Conservation (phyloP, 23 tunicate species). For the Halocynthia roretzi region DNA sequence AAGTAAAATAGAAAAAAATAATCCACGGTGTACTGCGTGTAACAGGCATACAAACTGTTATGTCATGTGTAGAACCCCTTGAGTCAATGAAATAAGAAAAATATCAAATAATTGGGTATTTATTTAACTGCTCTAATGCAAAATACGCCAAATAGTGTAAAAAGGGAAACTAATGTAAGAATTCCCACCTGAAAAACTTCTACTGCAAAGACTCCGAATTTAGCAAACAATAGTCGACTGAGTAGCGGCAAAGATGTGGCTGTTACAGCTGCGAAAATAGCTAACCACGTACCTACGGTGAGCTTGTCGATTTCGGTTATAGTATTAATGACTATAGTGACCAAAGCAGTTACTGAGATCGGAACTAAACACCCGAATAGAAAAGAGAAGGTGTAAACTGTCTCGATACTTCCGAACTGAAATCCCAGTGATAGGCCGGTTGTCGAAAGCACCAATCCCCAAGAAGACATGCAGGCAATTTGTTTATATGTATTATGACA, state of each 20-base stretch:
- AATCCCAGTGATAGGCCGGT: background rate
- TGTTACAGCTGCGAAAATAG: background rate
- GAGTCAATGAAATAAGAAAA: too few relatives aligned
- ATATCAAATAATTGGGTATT: too few relatives aligned
- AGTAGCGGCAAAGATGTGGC: background rate
- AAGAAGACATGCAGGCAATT: background rate
- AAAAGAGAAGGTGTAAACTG: background rate
- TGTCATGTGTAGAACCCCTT: too few relatives aligned
- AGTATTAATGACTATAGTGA: background rate
- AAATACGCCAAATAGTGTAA: too few relatives aligned
- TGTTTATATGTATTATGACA: background rate
- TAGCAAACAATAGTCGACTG: background rate
- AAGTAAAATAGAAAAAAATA: too few relatives aligned
- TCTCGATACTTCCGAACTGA: background rate
- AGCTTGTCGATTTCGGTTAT: background rate
- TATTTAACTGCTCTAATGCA: too few relatives aligned
- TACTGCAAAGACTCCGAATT: background rate
- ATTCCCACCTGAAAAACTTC: background rate
- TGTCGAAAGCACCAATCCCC: background rate
- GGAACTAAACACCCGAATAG: background rate
- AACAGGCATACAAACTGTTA: too few relatives aligned
- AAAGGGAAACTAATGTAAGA: too few relatives aligned
- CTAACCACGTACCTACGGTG: slow-evolving; percentile 1
- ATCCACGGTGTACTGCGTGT: too few relatives aligned
- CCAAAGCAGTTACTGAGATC: background rate